Evolutionary conservation across 1,140 invertebrate species (phyloP).

Genomic region (Liolophura sinensis): DNA sequence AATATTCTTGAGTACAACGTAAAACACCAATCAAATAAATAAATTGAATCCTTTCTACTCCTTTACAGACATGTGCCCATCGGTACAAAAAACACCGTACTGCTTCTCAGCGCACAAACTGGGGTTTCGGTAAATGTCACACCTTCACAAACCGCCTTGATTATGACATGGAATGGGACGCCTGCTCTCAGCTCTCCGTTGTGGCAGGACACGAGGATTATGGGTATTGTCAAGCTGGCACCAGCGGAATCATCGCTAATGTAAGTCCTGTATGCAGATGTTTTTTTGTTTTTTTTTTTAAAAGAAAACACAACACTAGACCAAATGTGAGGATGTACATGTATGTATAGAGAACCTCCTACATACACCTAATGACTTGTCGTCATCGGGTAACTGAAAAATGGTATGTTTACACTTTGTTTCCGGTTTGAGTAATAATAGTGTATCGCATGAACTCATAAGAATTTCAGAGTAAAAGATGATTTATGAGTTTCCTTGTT

Average conservation of each 20-base stretch:
- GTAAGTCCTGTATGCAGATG: background rate
- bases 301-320: background rate
- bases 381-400: no score
- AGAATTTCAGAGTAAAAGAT: no score
- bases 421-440: no score
- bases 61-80: slow-evolving; percentile 84
- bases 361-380: no score
- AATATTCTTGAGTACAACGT: no score
- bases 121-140: slow-evolving; percentile 88
- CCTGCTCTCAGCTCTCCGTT: slow-evolving; percentile 74
- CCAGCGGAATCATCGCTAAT: slow-evolving; percentile 61
- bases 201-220: slow-evolving; percentile 80
- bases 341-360: no score
- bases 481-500: no score
- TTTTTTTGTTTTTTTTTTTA: background rate
- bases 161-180: slow-evolving; percentile 40
- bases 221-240: slow-evolving; percentile 91
- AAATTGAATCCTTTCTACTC: slow-evolving; percentile 9
- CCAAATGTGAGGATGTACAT: no score
- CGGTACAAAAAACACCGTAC: slow-evolving; percentile 74
- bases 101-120: slow-evolving; percentile 66
- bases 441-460: no score
- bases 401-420: no score
- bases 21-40: background rate
- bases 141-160: slow-evolving; percentile 62